A percentile compares a stretch with the other conserved stretches of the same genome.
Evolutionary conservation across 2,113 vertebrate species (phyloP).

Genomic region (Thalassoma bifasciatum): DNA sequence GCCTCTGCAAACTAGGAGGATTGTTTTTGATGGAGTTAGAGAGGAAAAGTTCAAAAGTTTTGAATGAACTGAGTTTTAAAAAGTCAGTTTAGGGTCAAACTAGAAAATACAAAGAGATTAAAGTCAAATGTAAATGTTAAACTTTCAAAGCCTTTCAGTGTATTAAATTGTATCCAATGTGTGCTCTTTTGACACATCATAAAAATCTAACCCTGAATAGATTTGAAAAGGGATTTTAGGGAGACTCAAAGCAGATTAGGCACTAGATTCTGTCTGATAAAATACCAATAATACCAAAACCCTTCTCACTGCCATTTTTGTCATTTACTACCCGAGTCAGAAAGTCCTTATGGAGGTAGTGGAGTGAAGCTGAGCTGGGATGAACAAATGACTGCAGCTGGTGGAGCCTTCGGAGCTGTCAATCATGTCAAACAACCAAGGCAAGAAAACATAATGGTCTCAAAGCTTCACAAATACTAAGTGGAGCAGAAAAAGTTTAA

Average conservation of each 20-base stretch:
- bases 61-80: not conserved
- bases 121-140: not conserved
- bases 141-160: not conserved
- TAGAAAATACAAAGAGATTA: not conserved
- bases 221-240: not conserved
- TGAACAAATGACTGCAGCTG: constrained; percentile 41
- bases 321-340: constrained; percentile 15
- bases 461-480: constrained; percentile 1
- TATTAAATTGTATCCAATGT: not conserved
- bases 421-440: constrained; percentile 28
- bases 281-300: constrained; percentile 8
- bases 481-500: not conserved
- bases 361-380: constrained; percentile 39
- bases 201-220: not conserved
- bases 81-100: not conserved
- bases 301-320: not conserved
- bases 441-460: constrained; percentile 3
- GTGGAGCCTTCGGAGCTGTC: constrained; percentile 34
- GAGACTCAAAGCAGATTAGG: constrained; percentile 4
- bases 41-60: not conserved
- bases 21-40: not conserved
- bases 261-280: constrained; percentile 13
- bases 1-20: not conserved
- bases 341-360: constrained; percentile 15
- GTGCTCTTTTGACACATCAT: not conserved